Percentiles rank a stretch among this genome's conserved stretches.
Conservation (phyloP, 2,888 invertebrate genomes). For the Yponomeuta plumbellus region DNA sequence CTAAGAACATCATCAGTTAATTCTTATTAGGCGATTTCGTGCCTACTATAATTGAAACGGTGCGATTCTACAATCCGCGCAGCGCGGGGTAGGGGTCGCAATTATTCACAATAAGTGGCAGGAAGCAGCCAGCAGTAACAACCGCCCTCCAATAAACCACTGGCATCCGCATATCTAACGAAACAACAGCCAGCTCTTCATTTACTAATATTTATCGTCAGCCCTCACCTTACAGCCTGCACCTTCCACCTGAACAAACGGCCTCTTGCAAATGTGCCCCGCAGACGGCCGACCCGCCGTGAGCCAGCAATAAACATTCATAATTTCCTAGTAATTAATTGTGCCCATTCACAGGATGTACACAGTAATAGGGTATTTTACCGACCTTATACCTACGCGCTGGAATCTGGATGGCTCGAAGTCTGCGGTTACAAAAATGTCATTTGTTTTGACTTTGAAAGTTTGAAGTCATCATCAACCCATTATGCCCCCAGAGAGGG, state of each 20-base stretch:
- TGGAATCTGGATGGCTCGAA: neutral
- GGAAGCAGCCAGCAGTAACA: conserved; percentile 26
- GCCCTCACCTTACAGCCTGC: conserved; percentile 24
- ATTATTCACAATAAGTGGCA: conserved; percentile 32
- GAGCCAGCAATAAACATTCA: conserved; percentile 15
- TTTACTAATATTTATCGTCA: conserved; percentile 39
- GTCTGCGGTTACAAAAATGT: neutral
- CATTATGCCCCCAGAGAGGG: too few relatives aligned
- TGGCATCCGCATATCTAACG: conserved; percentile 32
- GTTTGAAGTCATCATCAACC: too few relatives aligned
- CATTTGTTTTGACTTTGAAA: neutral
- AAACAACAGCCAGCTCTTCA: conserved; percentile 32
- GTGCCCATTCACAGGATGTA: neutral
- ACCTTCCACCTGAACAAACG: conserved; percentile 32
- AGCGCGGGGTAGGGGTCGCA: conserved; percentile 32
- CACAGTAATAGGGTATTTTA: neutral
- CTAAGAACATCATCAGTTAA: too few relatives aligned
- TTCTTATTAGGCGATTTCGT: too few relatives aligned
- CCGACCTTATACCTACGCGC: too few relatives aligned
- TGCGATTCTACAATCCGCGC: conserved; percentile 15
- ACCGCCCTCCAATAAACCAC: conserved; percentile 28
- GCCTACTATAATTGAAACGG: conserved; percentile 25
- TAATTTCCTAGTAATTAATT: conserved; percentile 11
- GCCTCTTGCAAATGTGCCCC: conserved; percentile 33
- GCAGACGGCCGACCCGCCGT: conserved; percentile 22